Percentiles rank a stretch among this genome's conserved stretches.
phyloP scores from a whole-genome alignment of 2,113 vertebrate genomes.

The Tyto alba region DNA sequence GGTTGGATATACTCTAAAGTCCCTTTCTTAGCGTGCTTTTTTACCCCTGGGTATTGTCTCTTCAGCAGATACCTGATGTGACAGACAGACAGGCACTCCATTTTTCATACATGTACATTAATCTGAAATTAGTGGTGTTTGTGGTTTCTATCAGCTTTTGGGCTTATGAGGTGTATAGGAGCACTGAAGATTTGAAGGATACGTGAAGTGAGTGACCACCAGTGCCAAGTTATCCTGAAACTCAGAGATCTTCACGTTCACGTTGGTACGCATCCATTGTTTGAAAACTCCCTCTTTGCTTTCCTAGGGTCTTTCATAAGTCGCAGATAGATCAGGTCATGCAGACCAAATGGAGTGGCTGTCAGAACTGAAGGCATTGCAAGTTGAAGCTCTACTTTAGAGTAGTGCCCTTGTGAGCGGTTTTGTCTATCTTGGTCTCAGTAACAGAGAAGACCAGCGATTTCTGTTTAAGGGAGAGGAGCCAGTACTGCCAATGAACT shows the following conservation, averaged over 20 bases:
- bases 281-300: not conserved
- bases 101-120: not conserved
- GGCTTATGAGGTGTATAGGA: fast-evolving
- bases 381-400: not conserved
- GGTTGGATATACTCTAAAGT: not conserved
- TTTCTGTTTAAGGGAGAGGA: not conserved
- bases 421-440: not conserved
- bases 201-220: not conserved
- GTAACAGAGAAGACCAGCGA: not conserved
- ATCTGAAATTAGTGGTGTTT: not conserved
- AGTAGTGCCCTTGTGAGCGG: not conserved
- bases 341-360: fast-evolving
- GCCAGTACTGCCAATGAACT: not conserved
- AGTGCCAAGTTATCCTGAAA: not conserved
- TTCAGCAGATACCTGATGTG: not conserved
- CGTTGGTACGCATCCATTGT: not conserved
- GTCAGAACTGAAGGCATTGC: not conserved
- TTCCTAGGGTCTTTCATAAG: not conserved
- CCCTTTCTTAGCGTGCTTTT: not conserved
- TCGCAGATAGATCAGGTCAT: fast-evolving
- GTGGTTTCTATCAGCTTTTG: not conserved
- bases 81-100: fast-evolving
- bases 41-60: not conserved
- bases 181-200: not conserved
- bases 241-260: not conserved